Percentiles rank a stretch among this genome's conserved stretches.
These are phyloP conservation scores for Acleris laterana DNA, from an alignment of 2,888 invertebrate genomes.

Conservation along the genomic window DNA sequence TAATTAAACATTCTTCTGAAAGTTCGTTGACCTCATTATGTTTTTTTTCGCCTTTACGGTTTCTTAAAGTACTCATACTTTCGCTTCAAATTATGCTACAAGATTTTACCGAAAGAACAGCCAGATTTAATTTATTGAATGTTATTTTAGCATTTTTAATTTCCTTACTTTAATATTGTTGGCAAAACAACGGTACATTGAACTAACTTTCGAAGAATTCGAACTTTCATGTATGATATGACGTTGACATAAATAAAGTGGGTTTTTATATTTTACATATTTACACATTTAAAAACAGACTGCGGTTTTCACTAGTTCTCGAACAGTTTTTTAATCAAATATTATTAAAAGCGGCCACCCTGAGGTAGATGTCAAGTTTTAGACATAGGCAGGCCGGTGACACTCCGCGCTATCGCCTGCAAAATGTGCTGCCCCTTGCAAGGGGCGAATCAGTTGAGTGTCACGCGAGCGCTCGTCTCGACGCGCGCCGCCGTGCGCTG, in stretches of 20 bases:
- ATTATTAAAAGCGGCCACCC: too few relatives aligned
- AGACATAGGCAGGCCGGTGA: too few relatives aligned
- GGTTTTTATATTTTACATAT: conserved; percentile 9
- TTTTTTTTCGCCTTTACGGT: conserved; percentile 55
- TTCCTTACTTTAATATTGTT: conserved; percentile 15
- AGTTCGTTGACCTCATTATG: conserved; percentile 68
- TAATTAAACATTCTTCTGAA: conserved; percentile 50
- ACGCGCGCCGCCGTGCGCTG: too few relatives aligned
- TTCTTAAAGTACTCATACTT: conserved; percentile 46
- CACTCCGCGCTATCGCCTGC: too few relatives aligned
- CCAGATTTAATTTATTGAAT: neutral
- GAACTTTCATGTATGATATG: neutral
- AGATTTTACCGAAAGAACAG: neutral
- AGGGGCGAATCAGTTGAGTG: too few relatives aligned
- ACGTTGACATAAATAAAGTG: conserved; percentile 1
- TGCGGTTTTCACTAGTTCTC: too few relatives aligned
- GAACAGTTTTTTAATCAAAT: neutral
- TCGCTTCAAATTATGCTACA: neutral
- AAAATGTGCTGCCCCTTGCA: too few relatives aligned
- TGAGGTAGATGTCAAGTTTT: too few relatives aligned
- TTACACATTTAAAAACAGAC: neutral
- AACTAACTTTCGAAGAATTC: conserved; percentile 15
- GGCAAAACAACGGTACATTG: conserved; percentile 37
- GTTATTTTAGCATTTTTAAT: conserved; percentile 3
- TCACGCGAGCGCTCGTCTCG: too few relatives aligned